A percentile compares a stretch with the other conserved stretches of the same genome.
phyloP scores from a whole-genome alignment of 2,888 invertebrate species.

The Limnephilus rhombicus region DNA sequence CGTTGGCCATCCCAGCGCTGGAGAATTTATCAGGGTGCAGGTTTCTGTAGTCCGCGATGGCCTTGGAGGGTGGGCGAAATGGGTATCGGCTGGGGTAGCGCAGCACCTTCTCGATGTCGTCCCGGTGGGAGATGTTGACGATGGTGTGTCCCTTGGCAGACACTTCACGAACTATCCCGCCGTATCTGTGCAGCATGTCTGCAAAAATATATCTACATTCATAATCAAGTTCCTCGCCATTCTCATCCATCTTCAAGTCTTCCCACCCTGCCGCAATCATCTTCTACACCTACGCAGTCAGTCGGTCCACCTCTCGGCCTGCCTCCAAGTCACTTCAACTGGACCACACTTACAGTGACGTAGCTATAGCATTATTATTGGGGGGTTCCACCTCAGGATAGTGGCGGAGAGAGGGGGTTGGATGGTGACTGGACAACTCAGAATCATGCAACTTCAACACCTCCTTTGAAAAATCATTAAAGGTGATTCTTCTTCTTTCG shows the following conservation, averaged over 20 bases:
- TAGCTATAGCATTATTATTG: no score
- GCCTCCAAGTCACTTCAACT: no score
- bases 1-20: slow-evolving; percentile 89
- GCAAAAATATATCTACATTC: slow-evolving; percentile 63
- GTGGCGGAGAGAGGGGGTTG: no score
- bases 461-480: no score
- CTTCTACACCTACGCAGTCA: no score
- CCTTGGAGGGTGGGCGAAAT: slow-evolving; percentile 89
- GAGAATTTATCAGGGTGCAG: slow-evolving; percentile 88
- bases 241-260: neutral
- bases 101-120: slow-evolving; percentile 87
- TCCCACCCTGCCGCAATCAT: no score
- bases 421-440: no score
- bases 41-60: slow-evolving; percentile 85
- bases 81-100: slow-evolving; percentile 86
- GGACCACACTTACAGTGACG: no score
- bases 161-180: slow-evolving; percentile 87
- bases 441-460: no score
- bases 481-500: no score
- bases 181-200: slow-evolving; percentile 86
- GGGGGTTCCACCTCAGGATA: no score
- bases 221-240: neutral
- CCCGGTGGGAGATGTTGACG: slow-evolving; percentile 84
- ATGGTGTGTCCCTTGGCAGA: slow-evolving; percentile 85
- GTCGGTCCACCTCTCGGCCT: no score